Evolutionary conservation across 2,113 vertebrate genomes (phyloP).

Genomic region (Prunella himalayana): DNA sequence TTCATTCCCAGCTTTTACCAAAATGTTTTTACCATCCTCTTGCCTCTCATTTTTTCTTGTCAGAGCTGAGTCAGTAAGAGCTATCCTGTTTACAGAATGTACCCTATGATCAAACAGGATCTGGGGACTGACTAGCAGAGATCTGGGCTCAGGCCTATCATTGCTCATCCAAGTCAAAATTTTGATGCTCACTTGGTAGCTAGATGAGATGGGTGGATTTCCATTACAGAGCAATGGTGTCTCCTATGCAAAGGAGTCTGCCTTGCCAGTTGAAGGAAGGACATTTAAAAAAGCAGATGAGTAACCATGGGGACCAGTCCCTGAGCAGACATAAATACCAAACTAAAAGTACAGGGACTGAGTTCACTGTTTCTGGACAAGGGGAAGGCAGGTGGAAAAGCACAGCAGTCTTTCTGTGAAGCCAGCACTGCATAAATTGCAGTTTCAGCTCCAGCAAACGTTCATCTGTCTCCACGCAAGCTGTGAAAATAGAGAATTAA

Average conservation of each 20-base stretch:
- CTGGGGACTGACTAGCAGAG: neutral
- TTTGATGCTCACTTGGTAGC: neutral
- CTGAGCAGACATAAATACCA: neutral
- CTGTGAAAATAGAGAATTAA: neutral
- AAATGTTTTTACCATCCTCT: neutral
- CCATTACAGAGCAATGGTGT: neutral
- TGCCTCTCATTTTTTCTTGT: neutral
- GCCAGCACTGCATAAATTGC: neutral
- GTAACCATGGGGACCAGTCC: rapidly evolving
- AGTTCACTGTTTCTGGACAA: neutral
- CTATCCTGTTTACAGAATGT: neutral
- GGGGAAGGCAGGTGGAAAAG: neutral
- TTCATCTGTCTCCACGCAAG: neutral
- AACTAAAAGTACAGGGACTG: neutral
- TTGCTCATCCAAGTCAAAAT: neutral
- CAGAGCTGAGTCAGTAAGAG: neutral
- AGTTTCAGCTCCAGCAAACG: neutral
- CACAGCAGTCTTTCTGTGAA: neutral
- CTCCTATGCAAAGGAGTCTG: neutral
- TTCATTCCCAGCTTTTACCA: neutral
- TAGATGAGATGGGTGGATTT: neutral
- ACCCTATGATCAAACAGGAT: neutral
- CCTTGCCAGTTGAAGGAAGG: neutral
- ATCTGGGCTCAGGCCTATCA: neutral
- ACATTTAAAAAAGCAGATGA: neutral